Percentiles rank a stretch among this genome's conserved stretches.
phyloP scores from a whole-genome alignment of 1,140 invertebrate species.

The Heliothis virescens region DNA sequence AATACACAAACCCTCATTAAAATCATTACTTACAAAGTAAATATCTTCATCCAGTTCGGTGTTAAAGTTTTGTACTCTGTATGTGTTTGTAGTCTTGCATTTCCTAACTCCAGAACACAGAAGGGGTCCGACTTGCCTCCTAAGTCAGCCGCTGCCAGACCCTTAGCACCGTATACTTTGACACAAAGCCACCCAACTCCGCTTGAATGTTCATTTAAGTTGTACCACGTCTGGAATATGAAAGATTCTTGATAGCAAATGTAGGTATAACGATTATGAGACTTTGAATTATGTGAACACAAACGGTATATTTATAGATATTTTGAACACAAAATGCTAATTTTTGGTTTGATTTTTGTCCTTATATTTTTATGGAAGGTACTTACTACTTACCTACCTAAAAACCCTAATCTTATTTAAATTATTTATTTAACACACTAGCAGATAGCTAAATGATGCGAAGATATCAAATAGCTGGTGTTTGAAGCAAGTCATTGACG shows the following conservation, averaged over 20 bases:
- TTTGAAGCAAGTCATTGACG: no score
- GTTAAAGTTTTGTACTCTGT: slow-evolving; percentile 99
- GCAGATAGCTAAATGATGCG: no score
- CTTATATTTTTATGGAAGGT: no score
- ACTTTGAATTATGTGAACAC: no score
- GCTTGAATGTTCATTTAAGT: slow-evolving; percentile 91
- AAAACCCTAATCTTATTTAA: no score
- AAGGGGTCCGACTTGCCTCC: slow-evolving; percentile 99
- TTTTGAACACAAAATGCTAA: no score
- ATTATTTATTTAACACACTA: neutral
- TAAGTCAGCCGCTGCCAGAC: slow-evolving; percentile 95
- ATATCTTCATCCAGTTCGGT: slow-evolving; percentile 99
- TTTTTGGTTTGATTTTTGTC: no score
- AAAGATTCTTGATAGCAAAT: neutral
- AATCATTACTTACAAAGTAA: slow-evolving; percentile 95
- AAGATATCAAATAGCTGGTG: no score
- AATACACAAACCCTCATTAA: neutral
- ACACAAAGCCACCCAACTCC: slow-evolving; percentile 96
- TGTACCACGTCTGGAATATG: slow-evolving; percentile 87
- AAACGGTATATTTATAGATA: no score
- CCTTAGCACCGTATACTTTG: slow-evolving; percentile 96
- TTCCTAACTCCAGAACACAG: slow-evolving; percentile 98
- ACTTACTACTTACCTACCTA: no score
- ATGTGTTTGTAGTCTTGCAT: slow-evolving; percentile 97
- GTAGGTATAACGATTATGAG: no score